Evolutionary conservation across 2,888 invertebrate genomes (phyloP), one percentile per base, ranked within the genome.

Genomic region (Pammene aurita): DNA sequence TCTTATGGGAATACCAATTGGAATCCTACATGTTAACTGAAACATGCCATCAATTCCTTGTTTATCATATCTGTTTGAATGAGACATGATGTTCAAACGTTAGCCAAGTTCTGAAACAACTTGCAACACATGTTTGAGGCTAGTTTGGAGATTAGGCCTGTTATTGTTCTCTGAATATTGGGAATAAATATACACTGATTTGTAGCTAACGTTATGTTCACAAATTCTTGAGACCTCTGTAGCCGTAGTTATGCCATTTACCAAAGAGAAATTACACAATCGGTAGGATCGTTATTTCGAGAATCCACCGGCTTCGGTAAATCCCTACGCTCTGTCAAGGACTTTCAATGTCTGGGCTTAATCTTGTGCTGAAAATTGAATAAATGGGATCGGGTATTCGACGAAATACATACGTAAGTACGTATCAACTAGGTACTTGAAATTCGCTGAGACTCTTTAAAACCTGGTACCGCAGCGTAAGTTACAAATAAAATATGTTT

Each of bases 211-310:
- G n/a, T 18, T 56, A 67, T 58, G 35, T 63, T 52, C 52, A 46
- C 44, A 54, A 38, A 14, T 63, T 58, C 57, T 26, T 11, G 63
- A 50, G 63, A 68, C 62, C 44, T 14, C 38, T 11, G 38, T n/a
- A 62, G 61, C 16, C 35, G 52, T 18, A 18, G 57, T 48, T 58
- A 13, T 52, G 14, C 50, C 57, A 44, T 58, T 64, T 63, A 58
- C 38, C 44, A 56, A 44, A 26, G 44, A 64, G 50, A 63, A 64
- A 64, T 68, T 68, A 68, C 62, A 57, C 68, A 64, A 64, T 63
- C 35, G 38, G 10, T 10, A 58, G 67, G 67, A 63, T 63, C 61
- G 67, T 62, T 55, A 61, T 55, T 44, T 57, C 42, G 63, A 56
- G 55, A 38, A 58, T 44, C 50, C 50, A 50, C 41, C 48, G 52